Evolutionary conservation across 2,113 vertebrate species (phyloP), one percentile per base, ranked within the genome.

Genomic region (Microtus richardsoni): DNA sequence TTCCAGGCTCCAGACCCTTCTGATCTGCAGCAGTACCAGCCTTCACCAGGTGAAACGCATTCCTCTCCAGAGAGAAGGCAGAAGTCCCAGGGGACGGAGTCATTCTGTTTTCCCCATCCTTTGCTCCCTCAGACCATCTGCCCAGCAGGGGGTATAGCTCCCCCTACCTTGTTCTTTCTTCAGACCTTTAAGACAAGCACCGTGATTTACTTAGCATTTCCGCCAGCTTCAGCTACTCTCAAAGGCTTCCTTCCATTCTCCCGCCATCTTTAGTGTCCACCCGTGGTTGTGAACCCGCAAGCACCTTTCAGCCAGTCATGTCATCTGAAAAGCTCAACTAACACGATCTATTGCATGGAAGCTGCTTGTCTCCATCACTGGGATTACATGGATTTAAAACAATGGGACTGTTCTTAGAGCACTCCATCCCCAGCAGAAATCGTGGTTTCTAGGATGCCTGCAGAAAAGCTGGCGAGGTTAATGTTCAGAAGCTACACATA

Each of bases 201-300:
- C 3, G 33, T 54, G 24, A 36, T 49, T 68, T 47, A 75, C 49
- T 89, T 12, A 26, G 70, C 28, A 1, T 88, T 54, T 47, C 33
- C 41, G 13, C 12, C 68, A 41, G 54, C 78, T 41, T 49, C 41
- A 0, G 0, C 47, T 68, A 7, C 78, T 66, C 26, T 71, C 44
- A 11, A 13, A 26, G 0, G 26, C 7, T 41, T 41, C 49, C 75
- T 92, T 84, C 60, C 41, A 24, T 49, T 58, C 39, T 0, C 33
- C 24, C 4, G 24, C 75, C 33, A 3, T 1, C 1, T 86, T 75
- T 60, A 22, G 4, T 26, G 58, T 52, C 73, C 73, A 3, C 22
- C 62, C 13, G 0, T 5, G 8, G 39, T 60, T 30, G 4, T 7
- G 14, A 17, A 62, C 78, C 26, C 16, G 0, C 5, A 0, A 16